Percentiles rank a stretch among this genome's conserved stretches.
Conservation (phyloP, 1,140 invertebrate species). For the Lamellibrachia luymesi region DNA sequence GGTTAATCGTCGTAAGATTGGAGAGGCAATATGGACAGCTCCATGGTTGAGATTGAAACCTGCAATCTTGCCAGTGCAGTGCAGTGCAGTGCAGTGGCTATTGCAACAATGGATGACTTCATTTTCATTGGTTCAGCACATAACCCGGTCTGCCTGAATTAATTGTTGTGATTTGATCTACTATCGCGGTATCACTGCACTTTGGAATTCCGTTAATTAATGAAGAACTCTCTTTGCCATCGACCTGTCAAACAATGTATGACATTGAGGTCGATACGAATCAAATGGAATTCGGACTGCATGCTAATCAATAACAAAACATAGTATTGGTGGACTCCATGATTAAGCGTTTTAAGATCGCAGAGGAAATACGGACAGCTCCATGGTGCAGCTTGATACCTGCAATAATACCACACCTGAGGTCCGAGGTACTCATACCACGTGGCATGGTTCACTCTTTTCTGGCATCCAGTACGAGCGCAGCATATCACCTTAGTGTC, state of each 20-base stretch:
- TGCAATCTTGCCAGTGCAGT: too few species aligned
- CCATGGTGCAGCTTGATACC: too few species aligned
- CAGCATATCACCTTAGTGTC: too few species aligned
- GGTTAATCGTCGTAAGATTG: not conserved
- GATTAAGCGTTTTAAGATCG: not conserved
- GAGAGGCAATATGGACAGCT: too few species aligned
- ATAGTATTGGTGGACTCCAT: not conserved
- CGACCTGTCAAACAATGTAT: not conserved
- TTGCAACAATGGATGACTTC: not conserved
- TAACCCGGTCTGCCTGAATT: not conserved
- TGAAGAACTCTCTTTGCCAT: not conserved
- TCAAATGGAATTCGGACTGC: not conserved
- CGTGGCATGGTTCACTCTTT: too few species aligned
- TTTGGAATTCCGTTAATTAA: not conserved
- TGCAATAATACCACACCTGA: too few species aligned
- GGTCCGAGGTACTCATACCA: too few species aligned
- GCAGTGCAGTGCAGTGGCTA: not conserved
- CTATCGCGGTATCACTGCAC: not conserved
- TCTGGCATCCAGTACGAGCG: too few species aligned
- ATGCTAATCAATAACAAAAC: not conserved
- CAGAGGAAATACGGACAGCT: too few species aligned
- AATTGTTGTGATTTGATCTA: not conserved
- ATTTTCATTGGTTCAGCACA: not conserved
- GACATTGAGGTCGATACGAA: not conserved
- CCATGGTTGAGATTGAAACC: too few species aligned